Percentiles rank a stretch among this genome's conserved stretches.
Conservation (phyloP, 2,888 invertebrate species). For the Drosophila diplacantha region DNA sequence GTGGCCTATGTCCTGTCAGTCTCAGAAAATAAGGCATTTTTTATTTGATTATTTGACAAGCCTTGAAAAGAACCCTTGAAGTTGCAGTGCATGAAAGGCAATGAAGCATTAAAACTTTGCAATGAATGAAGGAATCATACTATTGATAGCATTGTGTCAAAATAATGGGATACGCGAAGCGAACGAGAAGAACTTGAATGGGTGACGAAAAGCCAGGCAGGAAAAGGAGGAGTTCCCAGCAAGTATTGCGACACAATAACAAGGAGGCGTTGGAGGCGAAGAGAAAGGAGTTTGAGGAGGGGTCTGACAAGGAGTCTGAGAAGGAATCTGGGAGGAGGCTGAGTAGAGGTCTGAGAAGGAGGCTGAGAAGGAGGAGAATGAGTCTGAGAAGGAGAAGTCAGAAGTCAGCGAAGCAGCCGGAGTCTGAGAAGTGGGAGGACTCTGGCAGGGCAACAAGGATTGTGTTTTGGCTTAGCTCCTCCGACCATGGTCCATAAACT, state of each 20-base stretch:
- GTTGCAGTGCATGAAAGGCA: background rate
- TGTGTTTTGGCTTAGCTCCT: constrained; percentile 34
- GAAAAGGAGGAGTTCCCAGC: constrained; percentile 10
- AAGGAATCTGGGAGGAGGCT: background rate
- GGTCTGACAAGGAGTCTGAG: background rate
- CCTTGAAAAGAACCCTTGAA: background rate
- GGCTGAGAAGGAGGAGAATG: background rate
- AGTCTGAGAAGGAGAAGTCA: background rate
- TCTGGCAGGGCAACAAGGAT: constrained; percentile 25
- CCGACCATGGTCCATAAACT: constrained; percentile 34
- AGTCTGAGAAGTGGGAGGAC: background rate
- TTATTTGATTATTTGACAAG: too few relatives aligned
- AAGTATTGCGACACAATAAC: constrained; percentile 35
- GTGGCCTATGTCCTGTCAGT: background rate
- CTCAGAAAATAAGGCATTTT: background rate
- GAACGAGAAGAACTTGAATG: constrained; percentile 42
- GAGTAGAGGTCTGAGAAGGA: background rate
- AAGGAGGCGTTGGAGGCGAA: constrained; percentile 11
- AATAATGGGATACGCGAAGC: constrained; percentile 23
- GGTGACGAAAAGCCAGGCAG: constrained; percentile 44
- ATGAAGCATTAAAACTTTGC: background rate
- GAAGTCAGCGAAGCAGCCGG: background rate
- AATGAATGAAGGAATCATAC: background rate
- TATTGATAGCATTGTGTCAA: constrained; percentile 1
- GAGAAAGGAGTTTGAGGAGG: background rate